Evolutionary conservation across 1,140 invertebrate genomes (phyloP), one percentile per base, ranked within the genome.

Genomic region (Hormaphis cornu): DNA sequence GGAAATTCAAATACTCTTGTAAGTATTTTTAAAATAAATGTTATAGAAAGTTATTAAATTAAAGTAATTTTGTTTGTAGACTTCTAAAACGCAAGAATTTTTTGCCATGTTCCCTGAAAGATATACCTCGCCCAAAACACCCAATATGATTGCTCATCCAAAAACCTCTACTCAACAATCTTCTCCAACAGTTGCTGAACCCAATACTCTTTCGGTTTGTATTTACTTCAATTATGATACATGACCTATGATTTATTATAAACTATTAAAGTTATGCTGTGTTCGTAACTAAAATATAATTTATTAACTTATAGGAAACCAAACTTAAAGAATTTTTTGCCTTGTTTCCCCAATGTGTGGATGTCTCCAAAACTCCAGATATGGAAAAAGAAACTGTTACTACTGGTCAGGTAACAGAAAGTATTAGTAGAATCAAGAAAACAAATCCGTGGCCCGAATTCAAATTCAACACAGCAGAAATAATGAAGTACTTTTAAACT

Each of bases 401-500:
- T 10, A 9, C 44, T 50, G 28, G 33, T 22, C 30, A 66, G 20
- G 44, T 35, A 26, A 50, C 28, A 3, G 61, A 66, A 48, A 66
- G 24, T 48, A 50, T 50, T 35, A 35, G 18, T 18, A 66, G 18
- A 22, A 48, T 66, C 18, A 66, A 37, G 44, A 66, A 50, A 33
- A 66, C 61, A 16, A 66, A 22, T 22, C 61, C 61, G 12, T 66
- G 61, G 61, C 61, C 61, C 22, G 61, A 66, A 28, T 66, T 66
- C 46, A 66, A 66, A 50, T 66, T 66, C 8, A 66, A 66, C 14
- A 66, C 26, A 37, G 61, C 61, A 16, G 61, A 66, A 66, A 66
- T 66, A 33, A 66, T 66, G 61, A 66, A 66, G 33, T 66, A 50
- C 50, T 66, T 66, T 66, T 66, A 66, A 66, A 33, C 12, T 33